Base-by-base conservation (phyloP, 1,140 invertebrate genomes). In the Tetranychus cinnabarinus region DNA sequence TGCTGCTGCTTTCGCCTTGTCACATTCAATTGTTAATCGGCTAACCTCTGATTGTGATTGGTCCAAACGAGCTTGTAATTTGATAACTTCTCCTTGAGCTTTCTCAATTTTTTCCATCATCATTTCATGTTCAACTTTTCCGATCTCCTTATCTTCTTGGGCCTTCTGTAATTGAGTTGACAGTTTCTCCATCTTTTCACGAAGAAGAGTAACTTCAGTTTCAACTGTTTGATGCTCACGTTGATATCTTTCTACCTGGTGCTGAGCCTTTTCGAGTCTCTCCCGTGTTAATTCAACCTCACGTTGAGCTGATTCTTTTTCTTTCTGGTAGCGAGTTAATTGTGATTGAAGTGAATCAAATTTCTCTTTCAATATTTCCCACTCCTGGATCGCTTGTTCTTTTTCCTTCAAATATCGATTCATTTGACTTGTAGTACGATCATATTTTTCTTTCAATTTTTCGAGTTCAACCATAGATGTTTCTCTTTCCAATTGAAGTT, bases 31-130 rank as follows among this genome's bases (percentile, higher is more conserved):
- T 68, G 87, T 84, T 46, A 87, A 69, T 34, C 86, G 77, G 66
- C 89, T 86, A 69, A 85, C 83, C 69, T 92, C 88, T 0, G 83
- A 82, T 72, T 89, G 84, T 50, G 83, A 76, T 13, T 83, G 81
- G 61, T 93, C 88, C 71, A 88, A 79, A 68, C 85, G 84, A 60
- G 85, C 86, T 71, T 90, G 86, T 39, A 90, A 71, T 48, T 88
- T 80, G 70, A 86, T 89, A 42, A 88, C 79, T 71, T 92, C 87
- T 67, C 82, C 86, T 71, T 92, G 86, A 1, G 82, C 59, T 47
- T 86, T 83, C 73, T 92, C 88, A 71, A 88, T 88, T 77, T 91
- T 91, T 74, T 91, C 88, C 66, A 88, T 74, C 73, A 90, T 81
- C 73, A 88, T 85, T 68, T 92, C 87, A 69, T 88, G 84, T 73